Conservation (phyloP, 2,888 invertebrate genomes). For the Sussaba pulchella region DNA sequence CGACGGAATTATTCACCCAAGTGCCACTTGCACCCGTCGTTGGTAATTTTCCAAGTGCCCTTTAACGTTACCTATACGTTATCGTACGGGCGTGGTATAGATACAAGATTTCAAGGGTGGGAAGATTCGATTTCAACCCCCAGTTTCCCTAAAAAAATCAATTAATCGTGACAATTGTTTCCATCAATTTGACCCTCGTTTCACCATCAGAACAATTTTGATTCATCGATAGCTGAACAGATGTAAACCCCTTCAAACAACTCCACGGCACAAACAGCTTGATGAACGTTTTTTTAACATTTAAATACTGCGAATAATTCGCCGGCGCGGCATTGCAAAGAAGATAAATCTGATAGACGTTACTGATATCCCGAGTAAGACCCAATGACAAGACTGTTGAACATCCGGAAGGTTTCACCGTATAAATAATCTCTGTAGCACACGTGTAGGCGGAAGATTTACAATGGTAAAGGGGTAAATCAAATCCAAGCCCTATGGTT, state of each 20-base stretch:
- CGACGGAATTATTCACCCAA: constrained; percentile 49
- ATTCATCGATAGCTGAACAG: background rate
- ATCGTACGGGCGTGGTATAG: no score
- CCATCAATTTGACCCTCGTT: constrained; percentile 8
- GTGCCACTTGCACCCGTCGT: constrained; percentile 58
- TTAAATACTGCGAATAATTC: no score
- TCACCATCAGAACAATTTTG: background rate
- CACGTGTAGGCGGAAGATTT: constrained; percentile 53
- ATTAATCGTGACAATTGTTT: constrained; percentile 25
- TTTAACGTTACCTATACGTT: background rate
- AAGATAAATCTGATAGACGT: background rate
- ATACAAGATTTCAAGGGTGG: constrained; percentile 6
- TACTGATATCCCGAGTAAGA: background rate
- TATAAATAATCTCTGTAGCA: constrained; percentile 17
- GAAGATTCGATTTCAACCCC: constrained; percentile 5
- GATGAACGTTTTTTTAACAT: background rate
- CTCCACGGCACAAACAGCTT: background rate
- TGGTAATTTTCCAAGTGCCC: constrained; percentile 54
- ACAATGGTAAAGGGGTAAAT: constrained; percentile 56
- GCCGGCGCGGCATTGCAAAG: no score
- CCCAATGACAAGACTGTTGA: background rate
- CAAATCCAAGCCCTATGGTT: constrained; percentile 54
- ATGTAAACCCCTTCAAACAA: background rate
- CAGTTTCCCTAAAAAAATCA: background rate
- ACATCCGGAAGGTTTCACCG: constrained; percentile 15